Evolutionary conservation across 2,888 invertebrate species (phyloP), one percentile per base, ranked within the genome.

Genomic region (Sesia apiformis): DNA sequence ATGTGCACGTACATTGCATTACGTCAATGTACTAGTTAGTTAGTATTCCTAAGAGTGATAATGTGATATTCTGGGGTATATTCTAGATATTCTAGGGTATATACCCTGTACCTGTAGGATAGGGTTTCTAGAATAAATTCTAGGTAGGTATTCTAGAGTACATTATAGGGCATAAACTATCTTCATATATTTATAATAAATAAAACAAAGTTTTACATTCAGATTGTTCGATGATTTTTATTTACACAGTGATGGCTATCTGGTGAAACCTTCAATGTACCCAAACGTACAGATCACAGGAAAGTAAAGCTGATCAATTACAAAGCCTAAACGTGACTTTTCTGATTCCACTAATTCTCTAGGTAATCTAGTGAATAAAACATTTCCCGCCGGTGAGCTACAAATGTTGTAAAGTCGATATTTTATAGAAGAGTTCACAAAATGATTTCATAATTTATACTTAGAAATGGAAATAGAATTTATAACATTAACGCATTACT

Each of bases 221-320:
- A 89, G 87, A 89, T 87, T 83, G 82, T 85, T 84, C 84, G 82
- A 87, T 86, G 85, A 83, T 72, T 81, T 88, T 89, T 88, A 89
- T 89, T 88, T 88, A 89, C 86, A 87, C 70, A 80, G 77, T 85
- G 82, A 78, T 78, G 77, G 73, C 55, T 58, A 58, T 70, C 68
- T 66, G 72, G 76, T 76, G 74, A 78, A 64, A 75, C 65, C 68
- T 72, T 72, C 69, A 76, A 74, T 79, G 81, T 76, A 81, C 83
- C 76, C 74, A 79, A 81, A 82, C 66, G 63, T 78, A 77, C 64
- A 76, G 76, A 81, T 82, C 79, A 82, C 81, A 83, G 79, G 72
- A 79, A 80, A 79, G 67, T 78, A 81, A 78, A 72, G 60, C 71
- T 74, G 72, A 75, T 67, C 68, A 73, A 56, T 75, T 70, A 74